phyloP scores from a whole-genome alignment of 2,888 invertebrate genomes.

The Melieria omissa region DNA sequence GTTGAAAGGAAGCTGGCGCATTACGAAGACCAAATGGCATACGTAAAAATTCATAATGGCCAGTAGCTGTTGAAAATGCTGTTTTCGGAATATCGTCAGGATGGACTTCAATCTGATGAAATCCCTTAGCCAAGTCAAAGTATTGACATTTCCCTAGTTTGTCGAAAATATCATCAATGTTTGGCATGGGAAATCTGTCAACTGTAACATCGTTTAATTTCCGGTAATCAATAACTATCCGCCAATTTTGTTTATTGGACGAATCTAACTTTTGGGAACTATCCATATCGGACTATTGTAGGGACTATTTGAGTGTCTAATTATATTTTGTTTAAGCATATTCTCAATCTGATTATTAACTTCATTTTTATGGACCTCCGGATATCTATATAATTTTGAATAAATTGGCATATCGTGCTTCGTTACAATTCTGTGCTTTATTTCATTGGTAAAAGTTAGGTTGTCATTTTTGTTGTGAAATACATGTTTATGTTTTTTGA shows the following conservation, averaged over 20 bases:
- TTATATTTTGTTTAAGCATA: not conserved
- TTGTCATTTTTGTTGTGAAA: constrained; percentile 15
- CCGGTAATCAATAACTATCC: too few relatives aligned
- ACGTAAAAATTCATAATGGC: constrained; percentile 5
- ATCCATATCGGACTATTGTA: not conserved
- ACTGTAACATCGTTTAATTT: too few relatives aligned
- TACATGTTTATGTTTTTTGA: not conserved
- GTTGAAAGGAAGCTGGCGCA: not conserved
- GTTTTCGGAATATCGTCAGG: constrained; percentile 14
- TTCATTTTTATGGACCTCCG: too few relatives aligned
- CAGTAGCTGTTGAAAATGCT: constrained; percentile 5
- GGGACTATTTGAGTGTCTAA: constrained; percentile 2
- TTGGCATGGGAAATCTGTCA: too few relatives aligned
- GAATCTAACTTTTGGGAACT: too few relatives aligned
- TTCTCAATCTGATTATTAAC: too few relatives aligned
- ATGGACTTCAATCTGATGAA: constrained; percentile 15
- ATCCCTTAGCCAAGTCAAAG: constrained; percentile 8
- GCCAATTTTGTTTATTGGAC: too few relatives aligned
- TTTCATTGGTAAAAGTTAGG: constrained; percentile 15
- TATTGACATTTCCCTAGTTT: too few relatives aligned
- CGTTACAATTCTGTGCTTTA: constrained; percentile 11
- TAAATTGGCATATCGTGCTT: too few relatives aligned
- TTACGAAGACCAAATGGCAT: constrained; percentile 17
- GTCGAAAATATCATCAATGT: too few relatives aligned
- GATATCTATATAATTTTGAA: too few relatives aligned